Percentiles rank a stretch among this genome's conserved stretches.
Evolutionary conservation across 2,888 invertebrate genomes (phyloP).

Genomic region (Nasonia oneida): DNA sequence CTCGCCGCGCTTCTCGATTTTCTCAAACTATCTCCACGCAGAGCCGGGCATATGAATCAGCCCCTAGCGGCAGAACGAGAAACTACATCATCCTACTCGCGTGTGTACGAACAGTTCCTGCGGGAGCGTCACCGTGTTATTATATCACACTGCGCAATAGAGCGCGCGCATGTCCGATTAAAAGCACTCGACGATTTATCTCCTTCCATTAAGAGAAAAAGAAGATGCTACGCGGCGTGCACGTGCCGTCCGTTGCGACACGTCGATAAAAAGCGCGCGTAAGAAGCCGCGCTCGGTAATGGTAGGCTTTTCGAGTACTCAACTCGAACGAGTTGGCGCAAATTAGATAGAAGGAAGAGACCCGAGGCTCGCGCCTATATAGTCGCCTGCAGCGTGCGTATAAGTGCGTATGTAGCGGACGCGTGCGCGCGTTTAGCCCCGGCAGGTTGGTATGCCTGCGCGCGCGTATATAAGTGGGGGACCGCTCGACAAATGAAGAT

Average conservation of each 20-base stretch:
- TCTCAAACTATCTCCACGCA: background rate
- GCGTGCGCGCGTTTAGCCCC: conserved; percentile 10
- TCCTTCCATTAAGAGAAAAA: background rate
- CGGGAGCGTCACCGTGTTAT: background rate
- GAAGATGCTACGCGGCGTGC: background rate
- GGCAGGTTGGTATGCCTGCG: background rate
- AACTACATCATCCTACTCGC: background rate
- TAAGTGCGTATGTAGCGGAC: background rate
- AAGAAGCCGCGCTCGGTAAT: conserved; percentile 16
- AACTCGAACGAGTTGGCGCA: conserved; percentile 24
- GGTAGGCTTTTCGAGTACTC: conserved; percentile 41
- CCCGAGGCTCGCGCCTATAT: background rate
- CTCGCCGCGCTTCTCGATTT: background rate
- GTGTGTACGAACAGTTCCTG: no score
- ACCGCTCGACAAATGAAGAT: conserved; percentile 68
- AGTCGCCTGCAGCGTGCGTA: background rate
- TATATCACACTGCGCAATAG: background rate
- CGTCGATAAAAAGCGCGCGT: background rate
- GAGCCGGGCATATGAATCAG: background rate
- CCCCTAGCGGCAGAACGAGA: background rate
- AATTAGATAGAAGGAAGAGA: conserved; percentile 19
- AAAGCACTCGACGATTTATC: conserved; percentile 27
- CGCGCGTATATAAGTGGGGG: background rate
- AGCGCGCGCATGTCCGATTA: background rate
- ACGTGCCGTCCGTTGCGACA: conserved; percentile 38